These are phyloP conservation scores for Chironomus tepperi DNA, from an alignment of 1,140 invertebrate species.

Conservation along the genomic window DNA sequence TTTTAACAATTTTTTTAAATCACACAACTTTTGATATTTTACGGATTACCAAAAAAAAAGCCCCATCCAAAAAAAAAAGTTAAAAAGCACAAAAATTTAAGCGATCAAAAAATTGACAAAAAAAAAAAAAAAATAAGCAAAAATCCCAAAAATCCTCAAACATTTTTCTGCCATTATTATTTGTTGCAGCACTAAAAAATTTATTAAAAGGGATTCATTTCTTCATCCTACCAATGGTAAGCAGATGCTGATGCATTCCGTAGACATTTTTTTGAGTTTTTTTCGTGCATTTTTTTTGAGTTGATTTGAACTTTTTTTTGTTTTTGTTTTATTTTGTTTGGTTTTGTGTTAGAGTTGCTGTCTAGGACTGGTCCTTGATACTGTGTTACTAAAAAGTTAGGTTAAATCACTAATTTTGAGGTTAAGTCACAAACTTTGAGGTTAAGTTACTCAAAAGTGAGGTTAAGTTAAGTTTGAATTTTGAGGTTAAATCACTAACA, in stretches of 20 bases:
- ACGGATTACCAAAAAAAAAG: background rate
- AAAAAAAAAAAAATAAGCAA: background rate
- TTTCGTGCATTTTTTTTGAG: background rate
- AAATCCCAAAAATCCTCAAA: too few relatives aligned
- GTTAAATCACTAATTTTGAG: background rate
- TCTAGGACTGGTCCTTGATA: too few relatives aligned
- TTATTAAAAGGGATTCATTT: slow-evolving; percentile 45
- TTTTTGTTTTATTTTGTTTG: background rate
- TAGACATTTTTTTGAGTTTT: slow-evolving; percentile 1
- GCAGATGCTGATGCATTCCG: slow-evolving; percentile 28
- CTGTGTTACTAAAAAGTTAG: too few relatives aligned
- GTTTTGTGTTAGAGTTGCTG: background rate
- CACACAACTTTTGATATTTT: background rate
- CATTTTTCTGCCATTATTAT: background rate
- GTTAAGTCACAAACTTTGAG: background rate
- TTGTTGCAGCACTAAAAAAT: slow-evolving; percentile 38
- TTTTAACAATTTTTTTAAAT: background rate
- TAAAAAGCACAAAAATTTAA: too few relatives aligned
- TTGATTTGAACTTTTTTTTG: background rate
- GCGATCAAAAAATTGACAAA: background rate
- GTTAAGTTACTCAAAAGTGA: too few relatives aligned
- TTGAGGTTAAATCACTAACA: too few relatives aligned
- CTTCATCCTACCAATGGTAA: slow-evolving; percentile 49
- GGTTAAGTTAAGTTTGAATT: too few relatives aligned
- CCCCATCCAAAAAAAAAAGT: too few relatives aligned